A percentile compares a stretch with the other conserved stretches of the same genome.
Conservation (phyloP, 2,113 vertebrate species). For the Anolis carolinensis region DNA sequence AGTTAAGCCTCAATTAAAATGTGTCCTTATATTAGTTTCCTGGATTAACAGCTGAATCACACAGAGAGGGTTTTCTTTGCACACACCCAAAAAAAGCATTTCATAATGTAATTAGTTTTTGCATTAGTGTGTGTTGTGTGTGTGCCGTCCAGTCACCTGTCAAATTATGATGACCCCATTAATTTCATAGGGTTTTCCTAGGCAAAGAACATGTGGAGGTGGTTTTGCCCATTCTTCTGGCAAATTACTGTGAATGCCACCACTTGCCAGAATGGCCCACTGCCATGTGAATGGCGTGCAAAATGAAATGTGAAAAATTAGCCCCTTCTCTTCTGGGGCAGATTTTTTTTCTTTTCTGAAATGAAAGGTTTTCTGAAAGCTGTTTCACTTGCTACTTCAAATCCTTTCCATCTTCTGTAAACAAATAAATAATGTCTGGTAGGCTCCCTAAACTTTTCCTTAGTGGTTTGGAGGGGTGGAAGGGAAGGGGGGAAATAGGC, state of each 20-base stretch:
- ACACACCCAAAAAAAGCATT: background rate
- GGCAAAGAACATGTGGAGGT: background rate
- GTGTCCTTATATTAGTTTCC: background rate
- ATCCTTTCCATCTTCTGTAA: background rate
- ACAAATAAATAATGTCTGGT: background rate
- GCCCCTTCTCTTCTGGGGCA: too few relatives aligned
- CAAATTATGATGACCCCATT: background rate
- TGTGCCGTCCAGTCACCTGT: background rate
- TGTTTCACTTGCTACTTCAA: background rate
- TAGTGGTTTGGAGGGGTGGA: background rate
- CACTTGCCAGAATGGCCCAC: too few relatives aligned
- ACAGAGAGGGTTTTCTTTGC: too few relatives aligned
- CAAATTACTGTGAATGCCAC: too few relatives aligned
- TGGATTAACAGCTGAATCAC: background rate
- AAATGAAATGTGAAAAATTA: too few relatives aligned
- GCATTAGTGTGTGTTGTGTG: too few relatives aligned
- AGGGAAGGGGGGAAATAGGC: background rate
- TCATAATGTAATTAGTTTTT: background rate
- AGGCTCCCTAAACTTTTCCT: conserved; percentile 20
- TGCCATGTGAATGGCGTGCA: too few relatives aligned
- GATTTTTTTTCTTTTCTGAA: background rate
- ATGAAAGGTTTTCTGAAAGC: background rate
- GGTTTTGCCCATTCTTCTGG: background rate
- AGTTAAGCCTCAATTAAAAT: conserved; percentile 1
- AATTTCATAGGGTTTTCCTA: too few relatives aligned